phyloP scores from a whole-genome alignment of 2,113 vertebrate genomes.

The Microtus richardsoni region DNA sequence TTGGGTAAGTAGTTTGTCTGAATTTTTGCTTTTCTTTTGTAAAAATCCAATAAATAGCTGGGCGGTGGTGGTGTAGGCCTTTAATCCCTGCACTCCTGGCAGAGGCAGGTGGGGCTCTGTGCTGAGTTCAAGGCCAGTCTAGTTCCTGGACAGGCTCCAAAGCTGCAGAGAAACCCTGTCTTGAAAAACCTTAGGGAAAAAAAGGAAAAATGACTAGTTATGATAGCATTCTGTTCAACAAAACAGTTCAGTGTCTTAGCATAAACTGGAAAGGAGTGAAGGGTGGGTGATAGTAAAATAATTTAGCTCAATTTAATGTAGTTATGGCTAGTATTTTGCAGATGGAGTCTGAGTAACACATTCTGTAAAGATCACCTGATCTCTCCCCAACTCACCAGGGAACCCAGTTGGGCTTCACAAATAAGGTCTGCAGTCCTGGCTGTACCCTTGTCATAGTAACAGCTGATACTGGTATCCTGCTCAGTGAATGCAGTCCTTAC shows the following conservation, averaged over 20 bases:
- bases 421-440: not conserved
- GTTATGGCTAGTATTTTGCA: not conserved
- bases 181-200: no score
- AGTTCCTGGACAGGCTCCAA: no score
- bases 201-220: not conserved
- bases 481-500: not conserved
- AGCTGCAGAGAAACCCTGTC: no score
- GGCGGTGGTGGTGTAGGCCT: no score
- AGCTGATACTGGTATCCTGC: not conserved
- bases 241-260: not conserved
- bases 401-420: not conserved
- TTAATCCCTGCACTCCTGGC: no score
- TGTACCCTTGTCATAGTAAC: not conserved
- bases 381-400: not conserved
- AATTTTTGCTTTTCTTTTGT: constrained; percentile 18
- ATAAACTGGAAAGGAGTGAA: not conserved
- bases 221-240: not conserved
- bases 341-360: not conserved
- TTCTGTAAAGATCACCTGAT: not conserved
- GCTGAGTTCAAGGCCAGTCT: no score
- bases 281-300: not conserved
- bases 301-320: not conserved
- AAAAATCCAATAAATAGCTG: not conserved
- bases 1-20: constrained; percentile 54
- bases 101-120: no score